Evolutionary conservation across 2,113 vertebrate species (phyloP), one percentile per base, ranked within the genome.

Genomic region (Rana temporaria): DNA sequence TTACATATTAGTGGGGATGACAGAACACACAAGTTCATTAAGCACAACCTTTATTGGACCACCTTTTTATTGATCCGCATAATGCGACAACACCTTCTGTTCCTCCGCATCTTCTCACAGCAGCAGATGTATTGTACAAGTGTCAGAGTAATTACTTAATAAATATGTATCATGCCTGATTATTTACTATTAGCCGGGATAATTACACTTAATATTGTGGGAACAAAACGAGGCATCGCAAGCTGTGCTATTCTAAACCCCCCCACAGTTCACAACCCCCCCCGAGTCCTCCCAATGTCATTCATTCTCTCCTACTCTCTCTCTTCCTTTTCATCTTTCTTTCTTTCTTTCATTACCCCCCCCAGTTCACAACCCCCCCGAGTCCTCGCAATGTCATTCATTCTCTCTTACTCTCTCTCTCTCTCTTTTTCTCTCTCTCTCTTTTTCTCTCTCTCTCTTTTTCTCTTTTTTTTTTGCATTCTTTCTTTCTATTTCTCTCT

Each of bases 1-100:
- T 74, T 30, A 59, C 55, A 32, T 74, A 74, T 74, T 60, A 74
- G 71, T 19, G 26, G 20, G 30, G 18, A 11, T 74, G 71, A 74
- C 55, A 74, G 71, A 59, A 60, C 71, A 74, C 71, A 34, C 70
- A 20, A 57, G 71, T 74, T 74, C 71, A 74, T 74, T 74, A 74
- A 56, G 19, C 71, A 60, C 71, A 74, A 74, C 71, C 71, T 74
- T 74, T 74, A 74, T 34, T n/a, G 34, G 71, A 74, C 71, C 71
- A 60, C 71, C 57, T 38, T 60, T n/a, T 32, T 74, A 32, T 30
- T 34, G 55, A 32, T 73, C 70, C 68, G 30, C 71, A 15, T 57
- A 57, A 74, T 59, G 57, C 32, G 71, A 74, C 71, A 74, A n/a
- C 55, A 57, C 71, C 71, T 74, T 74, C 71, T 74, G 71, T 32